Percentiles rank a stretch among this genome's conserved stretches.
Conservation (phyloP, 2,888 invertebrate species). For the Sminthurides aquaticus region DNA sequence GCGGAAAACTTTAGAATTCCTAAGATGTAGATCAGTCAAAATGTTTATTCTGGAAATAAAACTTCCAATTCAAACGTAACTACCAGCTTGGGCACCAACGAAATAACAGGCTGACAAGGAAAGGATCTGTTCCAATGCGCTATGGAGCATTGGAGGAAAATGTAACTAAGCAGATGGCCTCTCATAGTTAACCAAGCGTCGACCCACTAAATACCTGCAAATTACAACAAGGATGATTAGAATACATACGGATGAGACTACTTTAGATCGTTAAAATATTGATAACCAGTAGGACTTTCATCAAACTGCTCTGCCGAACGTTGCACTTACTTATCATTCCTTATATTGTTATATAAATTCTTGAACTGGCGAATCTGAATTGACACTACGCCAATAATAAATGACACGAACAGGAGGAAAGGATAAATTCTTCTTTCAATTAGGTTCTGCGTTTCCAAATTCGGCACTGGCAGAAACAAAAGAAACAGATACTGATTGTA, state of each 20-base stretch:
- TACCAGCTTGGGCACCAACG: too few relatives aligned
- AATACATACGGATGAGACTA: not conserved
- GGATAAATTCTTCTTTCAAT: constrained; percentile 84
- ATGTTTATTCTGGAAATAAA: too few relatives aligned
- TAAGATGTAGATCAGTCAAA: too few relatives aligned
- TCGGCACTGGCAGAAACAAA: constrained; percentile 33
- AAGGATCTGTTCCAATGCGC: too few relatives aligned
- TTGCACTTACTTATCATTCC: constrained; percentile 79
- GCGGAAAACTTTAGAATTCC: too few relatives aligned
- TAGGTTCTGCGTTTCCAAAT: constrained; percentile 54
- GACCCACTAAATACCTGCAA: constrained; percentile 75
- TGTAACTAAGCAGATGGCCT: constrained; percentile 26
- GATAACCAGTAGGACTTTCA: too few relatives aligned
- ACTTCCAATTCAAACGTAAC: too few relatives aligned
- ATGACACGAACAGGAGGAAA: constrained; percentile 65
- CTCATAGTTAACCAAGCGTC: constrained; percentile 93
- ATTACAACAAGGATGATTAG: constrained; percentile 15
- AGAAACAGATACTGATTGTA: constrained; percentile 4
- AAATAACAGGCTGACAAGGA: too few relatives aligned
- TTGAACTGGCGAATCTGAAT: constrained; percentile 89
- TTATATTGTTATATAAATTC: constrained; percentile 93
- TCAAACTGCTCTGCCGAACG: too few relatives aligned
- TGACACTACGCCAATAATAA: constrained; percentile 61
- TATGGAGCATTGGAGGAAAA: too few relatives aligned
- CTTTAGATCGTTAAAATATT: constrained; percentile 8